A percentile compares a stretch with the other conserved stretches of the same genome.
Evolutionary conservation across 2,113 vertebrate genomes (phyloP).

Genomic region (Delphinapterus leucas): DNA sequence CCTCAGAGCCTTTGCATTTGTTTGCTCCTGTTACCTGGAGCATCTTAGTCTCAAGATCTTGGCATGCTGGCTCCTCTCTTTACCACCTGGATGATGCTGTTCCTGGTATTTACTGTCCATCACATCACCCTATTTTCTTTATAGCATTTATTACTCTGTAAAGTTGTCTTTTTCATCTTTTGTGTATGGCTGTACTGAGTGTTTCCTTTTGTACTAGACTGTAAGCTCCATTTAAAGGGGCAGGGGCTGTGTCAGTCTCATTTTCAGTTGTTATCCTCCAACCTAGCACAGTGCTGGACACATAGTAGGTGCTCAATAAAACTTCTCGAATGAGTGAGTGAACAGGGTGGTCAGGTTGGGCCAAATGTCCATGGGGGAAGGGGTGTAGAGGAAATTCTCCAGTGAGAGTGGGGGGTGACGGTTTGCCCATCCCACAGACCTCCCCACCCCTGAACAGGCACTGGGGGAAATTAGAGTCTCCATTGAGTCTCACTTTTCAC

Average conservation of each 20-base stretch:
- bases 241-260: neutral
- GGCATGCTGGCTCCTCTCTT: neutral
- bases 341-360: neutral
- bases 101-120: neutral
- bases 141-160: neutral
- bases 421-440: neutral
- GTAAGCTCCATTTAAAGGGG: neutral
- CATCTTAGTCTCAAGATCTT: neutral
- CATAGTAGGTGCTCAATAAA: neutral
- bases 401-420: too few species aligned
- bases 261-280: neutral
- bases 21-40: neutral
- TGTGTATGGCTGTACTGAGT: neutral
- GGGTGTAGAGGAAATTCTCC: neutral
- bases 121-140: neutral
- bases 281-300: neutral
- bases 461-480: neutral
- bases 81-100: neutral
- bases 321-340: neutral
- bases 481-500: neutral
- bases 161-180: neutral
- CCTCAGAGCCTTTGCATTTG: neutral
- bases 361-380: neutral
- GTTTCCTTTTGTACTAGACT: neutral
- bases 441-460: fast-evolving